Evolutionary conservation across 2,888 invertebrate species (phyloP).

Genomic region (Leptura quadrifasciata): DNA sequence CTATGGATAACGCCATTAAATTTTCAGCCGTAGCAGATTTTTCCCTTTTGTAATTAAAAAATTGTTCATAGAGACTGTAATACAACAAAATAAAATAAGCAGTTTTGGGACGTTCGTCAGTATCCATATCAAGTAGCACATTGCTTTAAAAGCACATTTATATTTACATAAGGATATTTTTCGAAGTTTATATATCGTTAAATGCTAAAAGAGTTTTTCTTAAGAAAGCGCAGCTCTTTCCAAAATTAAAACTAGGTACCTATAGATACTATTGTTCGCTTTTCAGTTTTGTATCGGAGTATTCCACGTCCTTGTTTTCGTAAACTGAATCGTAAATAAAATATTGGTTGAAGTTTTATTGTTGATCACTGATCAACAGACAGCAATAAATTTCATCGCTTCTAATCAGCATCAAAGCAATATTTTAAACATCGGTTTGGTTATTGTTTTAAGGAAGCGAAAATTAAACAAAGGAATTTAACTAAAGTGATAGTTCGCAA

Average conservation of each 20-base stretch:
- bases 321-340: not conserved
- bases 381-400: not conserved
- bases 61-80: too few relatives aligned
- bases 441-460: not conserved
- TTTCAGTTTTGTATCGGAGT: not conserved
- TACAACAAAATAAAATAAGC: too few relatives aligned
- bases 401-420: not conserved
- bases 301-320: not conserved
- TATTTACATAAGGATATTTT: too few relatives aligned
- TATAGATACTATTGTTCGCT: not conserved
- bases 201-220: too few relatives aligned
- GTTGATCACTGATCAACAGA: not conserved
- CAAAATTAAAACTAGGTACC: not conserved
- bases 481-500: not conserved
- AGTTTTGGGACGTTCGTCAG: too few relatives aligned
- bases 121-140: too few relatives aligned
- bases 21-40: too few relatives aligned
- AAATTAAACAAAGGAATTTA: conserved; percentile 2
- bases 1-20: too few relatives aligned
- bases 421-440: not conserved
- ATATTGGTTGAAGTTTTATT: not conserved
- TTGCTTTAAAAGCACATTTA: too few relatives aligned
- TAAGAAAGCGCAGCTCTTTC: too few relatives aligned
- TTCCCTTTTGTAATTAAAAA: too few relatives aligned
- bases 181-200: too few relatives aligned